Base-by-base conservation (phyloP, 2,113 vertebrate genomes). In the Indicator maculatus region DNA sequence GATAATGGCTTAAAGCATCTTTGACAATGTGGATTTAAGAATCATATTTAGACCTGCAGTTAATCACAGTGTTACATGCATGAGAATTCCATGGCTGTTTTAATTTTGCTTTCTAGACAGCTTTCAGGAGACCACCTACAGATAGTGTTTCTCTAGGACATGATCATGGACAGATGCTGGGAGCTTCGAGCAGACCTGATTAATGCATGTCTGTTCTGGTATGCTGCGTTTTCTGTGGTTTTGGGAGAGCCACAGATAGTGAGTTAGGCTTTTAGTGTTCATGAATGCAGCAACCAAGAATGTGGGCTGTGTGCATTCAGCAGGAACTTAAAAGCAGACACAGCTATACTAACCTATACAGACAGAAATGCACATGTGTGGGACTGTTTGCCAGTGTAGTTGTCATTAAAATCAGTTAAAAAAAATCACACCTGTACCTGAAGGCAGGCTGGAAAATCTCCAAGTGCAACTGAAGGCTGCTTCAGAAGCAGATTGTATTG, bases 41-140 rank as follows among this genome's bases (percentile, higher is more conserved):
- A 90, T 93, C 94, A 94, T 92, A 64, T 27, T 82, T 86, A 94
- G 93, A 96, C 91, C 95, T 95, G 84, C 95, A 91, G 52, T 92
- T 96, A 84, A 74, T 88, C 83, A 67, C 87, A 93, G 73, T 95
- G 96, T 94, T 97, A 88, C 47, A 19, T 75, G 92, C 71, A 88
- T 96, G 90, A 76, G 63, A 65, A 47, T 82, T 70, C 94, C 83
- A 73, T 4, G 7, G 28, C 65, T 64, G 23, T 83, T 97, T 93
- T 67, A 64, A 83, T 93, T 89, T 92, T 79, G 70, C 80, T 93
- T 92, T 96, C 18, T 81, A 89, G 85, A 33, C 84, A 78, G 75
- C 53, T 93, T 94, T 96, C 55, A 89, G 89, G 79, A 96, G 79
- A 83, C 38, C 53, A 91, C 64, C 58, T 80, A 28, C 58, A 84